Base-by-base conservation (phyloP, 2,113 vertebrate species). In the Nettapus auritus region DNA sequence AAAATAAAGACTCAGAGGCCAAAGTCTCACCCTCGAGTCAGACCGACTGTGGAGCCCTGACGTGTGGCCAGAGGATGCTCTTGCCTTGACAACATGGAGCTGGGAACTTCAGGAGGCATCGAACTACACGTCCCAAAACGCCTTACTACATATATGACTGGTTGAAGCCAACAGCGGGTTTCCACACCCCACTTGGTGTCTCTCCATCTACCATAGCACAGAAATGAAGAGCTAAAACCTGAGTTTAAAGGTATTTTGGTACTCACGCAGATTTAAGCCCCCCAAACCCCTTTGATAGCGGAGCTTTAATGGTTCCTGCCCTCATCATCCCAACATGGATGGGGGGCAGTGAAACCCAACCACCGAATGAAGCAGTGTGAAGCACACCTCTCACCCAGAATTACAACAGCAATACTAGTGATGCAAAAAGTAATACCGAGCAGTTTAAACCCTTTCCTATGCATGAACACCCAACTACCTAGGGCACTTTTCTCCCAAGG, bases 301-400 rank as follows among this genome's bases (percentile, higher is more conserved):
- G 50, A 13, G 18, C 16, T 50, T 73, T 10, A 33, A n/a, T 2
- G 1, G 6, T 33, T 77, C 33, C 77, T 66, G 57, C 18, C 1
- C 0, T 3, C 12, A 20, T 15, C 28, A n/a, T 11, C 13, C 34
- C 68, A 29, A 38, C 0, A 0, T 3, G 36, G 70, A 18, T 2
- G 3, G 8, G 38, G 71, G 31, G 6, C 26, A 8, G 25, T 23
- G 57, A 44, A 63, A 68, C 4, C 62, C 67, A 63, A 48, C 33
- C 36, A 22, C 0, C 0, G 3, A 42, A 53, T 18, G 13, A 16
- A 33, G 17, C n/a, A 36, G 46, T 8, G 25, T 28, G 68, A 67
- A 67, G 64, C 2, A 1, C 4, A 5, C 8, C 46, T 31, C 12
- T 31, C 3, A 2, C 38, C 53, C 36, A 20, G 48, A 33, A 55